Base-by-base conservation (phyloP, 2,113 vertebrate genomes). In the Hippocampus guttulatus region DNA sequence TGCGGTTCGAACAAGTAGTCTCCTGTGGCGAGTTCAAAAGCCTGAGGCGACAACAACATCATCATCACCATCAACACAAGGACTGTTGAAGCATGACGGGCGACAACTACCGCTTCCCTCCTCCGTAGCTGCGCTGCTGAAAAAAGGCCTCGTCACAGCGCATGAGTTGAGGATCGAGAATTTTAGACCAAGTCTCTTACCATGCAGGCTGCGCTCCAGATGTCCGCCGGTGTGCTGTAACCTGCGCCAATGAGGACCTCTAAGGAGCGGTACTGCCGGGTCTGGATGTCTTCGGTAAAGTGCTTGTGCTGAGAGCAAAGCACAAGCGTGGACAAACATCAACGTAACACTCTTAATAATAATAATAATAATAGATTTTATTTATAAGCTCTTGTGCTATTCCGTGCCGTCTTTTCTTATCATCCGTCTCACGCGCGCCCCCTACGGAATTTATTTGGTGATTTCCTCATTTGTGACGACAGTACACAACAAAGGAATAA, bases 131-230 rank as follows among this genome's bases (percentile, higher is more conserved):
- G 41, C 43, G 57, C 64, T 47, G 38, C 55, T 11, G 10, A 49
- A 64, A 49, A 45, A 16, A 67, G 6, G 18, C 21, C 43, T 49
- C 54, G 23, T 49, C 40, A 18, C 14, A 33, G 1, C 54, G 16
- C 3, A 60, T 1, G 20, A 30, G 41, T 64, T 20, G 10, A 8
- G 2, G 14, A 18, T 64, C 20, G 20, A 27, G 55, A 3, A 47
- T 71, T 64, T 41, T 0, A 49, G 27, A 23, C 18, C 18, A 41
- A 49, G 11, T 47, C 15, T 92, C 92, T 87, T 79, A 99, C 97
- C 97, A 99, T 99, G 83, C 97, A 99, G 0, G 97, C 97, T 0
- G 97, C 97, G 92, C 97, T 99, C 97, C 97, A 99, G 75, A 99
- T 94, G 81, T 99, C 97, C 1, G 97, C 97, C 0, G 97, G 96